Conservation (phyloP, 2,888 invertebrate species). For the Heliconius ethilla region DNA sequence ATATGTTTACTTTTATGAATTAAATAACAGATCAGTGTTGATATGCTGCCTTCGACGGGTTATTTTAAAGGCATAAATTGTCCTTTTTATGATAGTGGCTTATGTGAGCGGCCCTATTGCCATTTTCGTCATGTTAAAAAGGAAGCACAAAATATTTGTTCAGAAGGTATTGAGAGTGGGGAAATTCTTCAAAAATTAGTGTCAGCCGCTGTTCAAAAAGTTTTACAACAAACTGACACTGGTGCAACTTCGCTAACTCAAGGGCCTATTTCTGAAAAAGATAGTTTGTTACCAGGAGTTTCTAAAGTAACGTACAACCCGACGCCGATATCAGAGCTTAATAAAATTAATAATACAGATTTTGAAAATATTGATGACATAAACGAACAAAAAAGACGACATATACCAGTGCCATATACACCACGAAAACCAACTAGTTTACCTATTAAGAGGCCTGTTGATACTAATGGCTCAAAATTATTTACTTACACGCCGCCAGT, state of each 20-base stretch:
- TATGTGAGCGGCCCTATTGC: constrained; percentile 94
- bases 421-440: constrained; percentile 72
- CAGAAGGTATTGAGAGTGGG: constrained; percentile 74
- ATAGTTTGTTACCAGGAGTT: constrained; percentile 57
- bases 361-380: constrained; percentile 60
- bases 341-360: constrained; percentile 68
- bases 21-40: constrained; percentile 43
- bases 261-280: constrained; percentile 39
- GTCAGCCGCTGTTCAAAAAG: constrained; percentile 84
- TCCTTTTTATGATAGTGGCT: constrained; percentile 90
- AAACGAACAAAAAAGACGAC: constrained; percentile 68
- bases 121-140: constrained; percentile 93
- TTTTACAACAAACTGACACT: constrained; percentile 76
- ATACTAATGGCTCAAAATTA: constrained; percentile 68
- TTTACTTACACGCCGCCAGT: constrained; percentile 72
- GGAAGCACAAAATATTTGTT: constrained; percentile 78
- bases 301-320: constrained; percentile 82
- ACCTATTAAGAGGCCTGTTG: constrained; percentile 65
- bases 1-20: constrained; percentile 37
- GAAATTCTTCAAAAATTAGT: constrained; percentile 82
- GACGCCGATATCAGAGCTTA: constrained; percentile 84
- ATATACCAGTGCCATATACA: constrained; percentile 79
- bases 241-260: constrained; percentile 51
- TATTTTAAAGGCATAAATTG: constrained; percentile 93
- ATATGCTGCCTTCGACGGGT: constrained; percentile 95